Evolutionary conservation across 2,113 vertebrate species (phyloP).

Genomic region (Cathartes aura): DNA sequence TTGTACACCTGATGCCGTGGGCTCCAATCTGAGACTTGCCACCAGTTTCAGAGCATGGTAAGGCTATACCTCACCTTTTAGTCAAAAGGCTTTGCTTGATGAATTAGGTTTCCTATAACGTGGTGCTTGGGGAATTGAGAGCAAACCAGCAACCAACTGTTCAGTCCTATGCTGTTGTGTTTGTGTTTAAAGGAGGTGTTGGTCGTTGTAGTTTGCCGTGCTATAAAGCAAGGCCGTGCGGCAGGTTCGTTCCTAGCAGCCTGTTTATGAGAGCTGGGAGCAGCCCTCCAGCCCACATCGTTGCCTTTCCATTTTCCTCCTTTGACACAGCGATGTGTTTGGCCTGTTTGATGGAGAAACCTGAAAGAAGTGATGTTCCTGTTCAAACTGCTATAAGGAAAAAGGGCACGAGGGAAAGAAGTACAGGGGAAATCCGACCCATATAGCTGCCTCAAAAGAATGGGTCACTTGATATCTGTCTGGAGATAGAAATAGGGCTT

Average conservation of each 20-base stretch:
- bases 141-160: neutral
- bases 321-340: rapidly evolving
- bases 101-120: rapidly evolving
- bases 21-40: neutral
- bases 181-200: neutral
- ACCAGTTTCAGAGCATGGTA: neutral
- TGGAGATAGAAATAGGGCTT: neutral
- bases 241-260: neutral
- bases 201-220: neutral
- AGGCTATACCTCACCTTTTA: rapidly evolving
- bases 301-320: neutral
- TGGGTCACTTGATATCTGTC: neutral
- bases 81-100: neutral
- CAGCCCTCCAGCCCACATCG: neutral
- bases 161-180: neutral
- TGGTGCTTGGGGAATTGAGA: neutral
- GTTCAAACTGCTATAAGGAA: neutral
- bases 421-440: neutral
- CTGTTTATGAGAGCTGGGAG: neutral
- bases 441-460: neutral
- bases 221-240: neutral
- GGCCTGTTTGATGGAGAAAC: neutral
- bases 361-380: neutral
- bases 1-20: neutral
- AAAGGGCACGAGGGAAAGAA: neutral